phyloP scores from a whole-genome alignment of 2,113 vertebrate genomes.

The Lasiurus cinereus region DNA sequence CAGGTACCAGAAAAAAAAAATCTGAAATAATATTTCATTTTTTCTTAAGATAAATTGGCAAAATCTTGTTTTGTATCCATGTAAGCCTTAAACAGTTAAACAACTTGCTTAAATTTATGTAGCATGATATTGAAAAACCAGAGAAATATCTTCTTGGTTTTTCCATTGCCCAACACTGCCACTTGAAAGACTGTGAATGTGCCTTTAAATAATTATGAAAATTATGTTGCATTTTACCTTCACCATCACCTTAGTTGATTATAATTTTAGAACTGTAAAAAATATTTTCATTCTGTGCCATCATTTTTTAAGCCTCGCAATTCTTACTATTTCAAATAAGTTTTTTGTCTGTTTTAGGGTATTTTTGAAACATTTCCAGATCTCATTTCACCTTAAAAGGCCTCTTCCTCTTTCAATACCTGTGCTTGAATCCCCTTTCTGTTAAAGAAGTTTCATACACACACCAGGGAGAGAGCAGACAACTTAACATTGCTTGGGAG shows the following conservation, averaged over 20 bases:
- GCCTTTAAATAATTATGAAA: slow-evolving; percentile 62
- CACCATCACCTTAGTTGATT: neutral
- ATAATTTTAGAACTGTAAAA: neutral
- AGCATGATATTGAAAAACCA: slow-evolving; percentile 21
- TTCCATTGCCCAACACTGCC: neutral
- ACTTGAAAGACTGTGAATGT: neutral
- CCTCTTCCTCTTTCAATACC: slow-evolving; percentile 68
- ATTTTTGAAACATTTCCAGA: slow-evolving; percentile 63
- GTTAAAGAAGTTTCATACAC: slow-evolving; percentile 58
- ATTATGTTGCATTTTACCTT: slow-evolving; percentile 10
- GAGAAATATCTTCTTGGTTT: neutral
- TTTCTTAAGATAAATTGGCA: neutral
- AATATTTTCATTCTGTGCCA: neutral
- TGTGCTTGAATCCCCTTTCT: slow-evolving; percentile 54
- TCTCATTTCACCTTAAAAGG: slow-evolving; percentile 44
- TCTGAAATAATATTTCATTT: neutral
- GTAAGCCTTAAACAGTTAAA: neutral
- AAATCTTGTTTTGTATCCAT: neutral
- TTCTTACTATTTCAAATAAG: neutral
- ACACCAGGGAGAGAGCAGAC: slow-evolving; percentile 67
- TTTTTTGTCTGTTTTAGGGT: slow-evolving; percentile 9
- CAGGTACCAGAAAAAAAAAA: neutral
- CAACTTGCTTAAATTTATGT: neutral
- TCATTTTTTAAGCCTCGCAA: slow-evolving; percentile 23
- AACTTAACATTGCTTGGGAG: slow-evolving; percentile 72